Conservation (phyloP, 2,113 vertebrate species). For the Tachycineta bicolor region DNA sequence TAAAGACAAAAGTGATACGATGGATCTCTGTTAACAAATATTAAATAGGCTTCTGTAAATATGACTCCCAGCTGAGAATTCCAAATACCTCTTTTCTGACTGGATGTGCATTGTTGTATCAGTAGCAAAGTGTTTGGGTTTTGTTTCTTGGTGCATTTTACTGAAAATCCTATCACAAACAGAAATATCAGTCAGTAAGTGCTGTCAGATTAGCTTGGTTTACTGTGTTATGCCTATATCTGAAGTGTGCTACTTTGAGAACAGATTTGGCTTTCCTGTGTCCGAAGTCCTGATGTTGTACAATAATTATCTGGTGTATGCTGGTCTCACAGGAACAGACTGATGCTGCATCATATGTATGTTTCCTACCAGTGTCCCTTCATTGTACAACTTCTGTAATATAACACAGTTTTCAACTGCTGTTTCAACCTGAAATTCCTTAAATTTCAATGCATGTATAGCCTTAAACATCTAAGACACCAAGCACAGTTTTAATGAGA, state of each 20-base stretch:
- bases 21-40: slow-evolving; percentile 13
- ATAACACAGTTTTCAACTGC: neutral
- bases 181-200: neutral
- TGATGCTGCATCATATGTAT: neutral
- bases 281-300: neutral
- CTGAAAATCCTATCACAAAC: slow-evolving; percentile 17
- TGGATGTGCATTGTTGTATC: slow-evolving; percentile 1
- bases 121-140: slow-evolving; percentile 22
- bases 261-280: neutral
- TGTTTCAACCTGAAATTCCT: slow-evolving; percentile 43
- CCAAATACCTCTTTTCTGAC: slow-evolving; percentile 53
- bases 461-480: slow-evolving; percentile 57
- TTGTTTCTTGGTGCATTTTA: slow-evolving; percentile 42
- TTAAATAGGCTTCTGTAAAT: slow-evolving; percentile 22
- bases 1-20: neutral
- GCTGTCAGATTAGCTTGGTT: neutral
- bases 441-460: slow-evolving; percentile 27
- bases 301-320: neutral
- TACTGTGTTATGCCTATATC: neutral
- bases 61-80: slow-evolving; percentile 6
- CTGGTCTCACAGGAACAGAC: neutral
- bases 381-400: neutral
- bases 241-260: slow-evolving; percentile 9
- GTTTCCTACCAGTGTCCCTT: neutral
- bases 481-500: slow-evolving; percentile 26